These are phyloP conservation scores for Diplodus sargus DNA, from an alignment of 2,797 vertebrate genomes.

Conservation along the genomic window DNA sequence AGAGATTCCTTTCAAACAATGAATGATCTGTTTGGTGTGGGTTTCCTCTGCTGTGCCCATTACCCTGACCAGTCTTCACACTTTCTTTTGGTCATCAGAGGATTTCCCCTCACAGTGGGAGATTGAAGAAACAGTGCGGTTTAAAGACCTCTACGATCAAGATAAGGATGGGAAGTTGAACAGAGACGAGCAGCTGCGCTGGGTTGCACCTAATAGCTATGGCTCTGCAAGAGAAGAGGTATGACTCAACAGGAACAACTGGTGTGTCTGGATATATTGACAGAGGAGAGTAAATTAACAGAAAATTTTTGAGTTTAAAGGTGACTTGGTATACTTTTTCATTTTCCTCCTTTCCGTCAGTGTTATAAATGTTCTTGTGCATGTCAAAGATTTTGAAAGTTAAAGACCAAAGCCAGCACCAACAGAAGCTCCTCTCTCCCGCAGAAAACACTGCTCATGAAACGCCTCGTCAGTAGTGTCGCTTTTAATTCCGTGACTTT, in stretches of 20 bases:
- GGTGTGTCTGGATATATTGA: neutral
- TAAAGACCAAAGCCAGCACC: too few species aligned
- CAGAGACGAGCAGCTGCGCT: slow-evolving; percentile 91
- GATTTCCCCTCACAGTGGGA: slow-evolving; percentile 93
- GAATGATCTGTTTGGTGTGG: neutral
- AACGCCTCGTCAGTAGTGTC: too few species aligned
- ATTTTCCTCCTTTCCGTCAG: too few species aligned
- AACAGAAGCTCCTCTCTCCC: too few species aligned
- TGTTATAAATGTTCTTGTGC: too few species aligned
- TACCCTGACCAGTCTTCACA: neutral
- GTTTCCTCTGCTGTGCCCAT: neutral
- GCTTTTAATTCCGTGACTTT: too few species aligned
- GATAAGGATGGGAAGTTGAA: slow-evolving; percentile 90
- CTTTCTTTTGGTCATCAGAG: slow-evolving; percentile 65
- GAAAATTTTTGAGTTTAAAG: neutral
- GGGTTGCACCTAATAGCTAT: slow-evolving; percentile 96
- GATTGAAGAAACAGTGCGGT: slow-evolving; percentile 93
- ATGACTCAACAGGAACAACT: slow-evolving; percentile 16
- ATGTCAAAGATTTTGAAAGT: too few species aligned
- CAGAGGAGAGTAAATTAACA: neutral
- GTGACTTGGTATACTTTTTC: too few species aligned
- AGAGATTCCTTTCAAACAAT: neutral
- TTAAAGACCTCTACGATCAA: slow-evolving; percentile 95
- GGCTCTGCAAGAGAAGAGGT: slow-evolving; percentile 96
- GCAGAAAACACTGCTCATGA: too few species aligned